Conservation (phyloP, 2,888 invertebrate species). For the Synergus itoensis region DNA sequence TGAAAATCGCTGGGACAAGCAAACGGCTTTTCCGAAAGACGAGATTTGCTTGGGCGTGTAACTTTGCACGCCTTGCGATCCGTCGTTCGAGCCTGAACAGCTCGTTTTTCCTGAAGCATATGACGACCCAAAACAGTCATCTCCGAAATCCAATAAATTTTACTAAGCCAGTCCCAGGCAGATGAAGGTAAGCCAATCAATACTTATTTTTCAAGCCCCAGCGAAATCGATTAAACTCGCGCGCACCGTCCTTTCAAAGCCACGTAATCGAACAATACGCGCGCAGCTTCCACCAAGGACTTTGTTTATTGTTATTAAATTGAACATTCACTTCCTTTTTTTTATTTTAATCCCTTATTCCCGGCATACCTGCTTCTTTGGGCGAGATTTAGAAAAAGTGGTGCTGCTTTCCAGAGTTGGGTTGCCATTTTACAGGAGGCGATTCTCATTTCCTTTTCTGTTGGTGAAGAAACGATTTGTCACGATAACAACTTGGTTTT, state of each 20-base stretch:
- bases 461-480: conserved; percentile 1
- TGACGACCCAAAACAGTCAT: conserved; percentile 56
- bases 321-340: neutral
- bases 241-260: conserved; percentile 52
- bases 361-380: neutral
- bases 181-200: conserved; percentile 61
- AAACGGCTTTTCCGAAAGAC: conserved; percentile 10
- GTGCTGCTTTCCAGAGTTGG: neutral
- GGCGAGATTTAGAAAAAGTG: neutral
- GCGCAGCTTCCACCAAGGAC: conserved; percentile 53
- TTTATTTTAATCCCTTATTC: neutral
- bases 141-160: conserved; percentile 48
- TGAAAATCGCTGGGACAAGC: conserved; percentile 1
- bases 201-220: neutral
- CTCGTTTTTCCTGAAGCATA: conserved; percentile 57
- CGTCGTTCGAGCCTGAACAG: conserved; percentile 30
- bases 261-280: conserved; percentile 51
- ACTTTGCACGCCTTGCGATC: conserved; percentile 22
- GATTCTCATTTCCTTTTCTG: neutral
- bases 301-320: conserved; percentile 64
- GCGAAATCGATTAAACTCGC: conserved; percentile 26
- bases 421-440: conserved; percentile 35
- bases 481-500: neutral
- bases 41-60: conserved; percentile 19
- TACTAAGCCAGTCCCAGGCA: conserved; percentile 56